Conservation (phyloP, 2,888 invertebrate species). For the Heteropelma amictum region DNA sequence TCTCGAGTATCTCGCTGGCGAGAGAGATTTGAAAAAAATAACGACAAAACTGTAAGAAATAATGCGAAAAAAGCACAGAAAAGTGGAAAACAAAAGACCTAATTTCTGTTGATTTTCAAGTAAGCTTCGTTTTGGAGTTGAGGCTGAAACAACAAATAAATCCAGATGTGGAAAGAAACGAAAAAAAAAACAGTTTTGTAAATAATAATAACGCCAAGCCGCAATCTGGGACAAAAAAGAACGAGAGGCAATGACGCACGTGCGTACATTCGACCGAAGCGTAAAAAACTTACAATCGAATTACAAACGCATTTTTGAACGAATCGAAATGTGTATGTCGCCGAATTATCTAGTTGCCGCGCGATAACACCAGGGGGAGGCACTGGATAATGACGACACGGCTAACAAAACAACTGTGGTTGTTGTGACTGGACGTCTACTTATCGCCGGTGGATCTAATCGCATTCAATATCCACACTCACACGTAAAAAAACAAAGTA, state of each 20-base stretch:
- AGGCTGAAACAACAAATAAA: not conserved
- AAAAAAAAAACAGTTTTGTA: not conserved
- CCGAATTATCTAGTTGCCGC: not conserved
- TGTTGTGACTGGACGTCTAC: not conserved
- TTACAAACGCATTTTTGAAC: not conserved
- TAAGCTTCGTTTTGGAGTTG: not conserved
- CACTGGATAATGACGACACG: not conserved
- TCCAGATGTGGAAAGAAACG: not conserved
- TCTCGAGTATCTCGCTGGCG: no score
- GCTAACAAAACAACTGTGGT: constrained; percentile 17
- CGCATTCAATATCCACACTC: constrained; percentile 15
- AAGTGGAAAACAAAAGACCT: not conserved
- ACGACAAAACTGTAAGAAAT: not conserved
- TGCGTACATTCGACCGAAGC: not conserved
- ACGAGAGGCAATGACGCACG: constrained; percentile 8
- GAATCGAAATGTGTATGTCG: not conserved
- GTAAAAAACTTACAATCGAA: not conserved
- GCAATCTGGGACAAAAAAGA: not conserved
- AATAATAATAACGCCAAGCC: not conserved
- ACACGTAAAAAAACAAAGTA: not conserved
- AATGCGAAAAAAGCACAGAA: not conserved
- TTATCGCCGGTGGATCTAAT: constrained; percentile 37
- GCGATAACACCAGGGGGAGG: not conserved
- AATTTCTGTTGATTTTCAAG: not conserved
- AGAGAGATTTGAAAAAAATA: not conserved